Evolutionary conservation across 2,113 vertebrate species (phyloP), one percentile per base, ranked within the genome.

Genomic region (Spermophilus dauricus): DNA sequence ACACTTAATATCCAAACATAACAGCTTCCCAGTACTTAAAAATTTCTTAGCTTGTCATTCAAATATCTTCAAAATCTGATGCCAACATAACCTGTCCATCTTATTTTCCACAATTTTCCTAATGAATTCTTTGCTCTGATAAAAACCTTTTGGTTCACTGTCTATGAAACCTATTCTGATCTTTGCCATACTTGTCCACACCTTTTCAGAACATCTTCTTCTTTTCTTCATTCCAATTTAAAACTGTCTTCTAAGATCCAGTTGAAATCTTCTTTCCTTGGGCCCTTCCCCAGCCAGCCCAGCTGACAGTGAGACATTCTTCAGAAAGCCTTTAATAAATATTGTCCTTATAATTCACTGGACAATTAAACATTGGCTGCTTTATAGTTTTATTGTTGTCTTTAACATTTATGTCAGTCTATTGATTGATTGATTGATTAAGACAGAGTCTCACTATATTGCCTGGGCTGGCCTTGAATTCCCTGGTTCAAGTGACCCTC

Each of bases 1-100:
- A 58, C 56, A 58, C 56, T 20, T 58, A 58, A 58, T 58, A 58
- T 24, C 56, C 56, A 58, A 58, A 58, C 56, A 58, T 58, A 58
- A 58, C 7, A 58, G 56, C 13, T 95, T 93, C 45, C 17, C 14
- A 78, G 20, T 72, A 45, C 53, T n/a, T 72, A n/a, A 45, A 77
- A 82, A 97, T 87, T 48, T 67, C 67, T 82, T 90, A 93, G n/a
- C 48, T 26, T 90, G 34, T 34, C 48, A 42, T 53, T 85, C 45
- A 48, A 65, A 93, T 4, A 18, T 67, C 48, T 93, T 93, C 75
- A 81, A 61, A 76, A 81, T 63, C 58, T 80, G 28, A 39, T 61
- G 26, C 22, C 86, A 37, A 45, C 8, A 39, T 56, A 78, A 53
- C 42, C 22, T 75, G 32, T 75, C 70, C 73, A 10, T 90, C 75